Base-by-base conservation (phyloP, 2,888 invertebrate genomes). In the Caenorhabditis sulstoni region DNA sequence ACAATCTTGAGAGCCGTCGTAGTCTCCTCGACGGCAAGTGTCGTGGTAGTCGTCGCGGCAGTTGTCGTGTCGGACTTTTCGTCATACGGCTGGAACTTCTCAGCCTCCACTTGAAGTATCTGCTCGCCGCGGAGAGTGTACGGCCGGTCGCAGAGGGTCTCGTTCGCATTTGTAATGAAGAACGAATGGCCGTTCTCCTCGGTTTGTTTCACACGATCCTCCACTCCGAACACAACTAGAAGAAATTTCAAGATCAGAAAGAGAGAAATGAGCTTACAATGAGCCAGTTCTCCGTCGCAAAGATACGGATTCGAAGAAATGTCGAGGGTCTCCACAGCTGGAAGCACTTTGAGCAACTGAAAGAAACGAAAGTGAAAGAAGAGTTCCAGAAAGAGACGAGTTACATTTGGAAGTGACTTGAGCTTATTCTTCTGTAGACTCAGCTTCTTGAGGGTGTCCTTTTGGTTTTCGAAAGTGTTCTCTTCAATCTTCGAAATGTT, bases 391-490 rank as follows among this genome's bases (percentile, higher is more conserved):
- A 39, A 35, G 9, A n/a, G 16, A 35, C 59, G 29, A n/a, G n/a
- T 67, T 29, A 77, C 70, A 70, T 78, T 57, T 57, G 79, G 79
- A 14, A 95, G 91, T 67, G 93, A 93, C 14, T 93, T 93, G 55
- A 96, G 91, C 89, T 95, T 95, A 94, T 95, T 95, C 88, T 94
- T 95, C 16, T 94, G 94, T 59, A 96, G 90, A 89, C 95, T 95
- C 35, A 96, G 92, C 62, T 94, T 92, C 0, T 94, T 94, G n/a
- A 96, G 55, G 9, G 65, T 57, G 7, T 65, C 57, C 35, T 81
- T 80, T 57, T 83, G 80, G 12, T 66, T 67, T 9, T 82, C 64
- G 55, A 88, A 88, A 9, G 81, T 75, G 5, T 73, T 70, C 0
- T 61, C 52, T n/a, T 81, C 80, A 37, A 88, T 74, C n/a, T 45